phyloP scores from a whole-genome alignment of 35 echinoderm and acorn worm species.

The Heliocidaris tuberculata region DNA sequence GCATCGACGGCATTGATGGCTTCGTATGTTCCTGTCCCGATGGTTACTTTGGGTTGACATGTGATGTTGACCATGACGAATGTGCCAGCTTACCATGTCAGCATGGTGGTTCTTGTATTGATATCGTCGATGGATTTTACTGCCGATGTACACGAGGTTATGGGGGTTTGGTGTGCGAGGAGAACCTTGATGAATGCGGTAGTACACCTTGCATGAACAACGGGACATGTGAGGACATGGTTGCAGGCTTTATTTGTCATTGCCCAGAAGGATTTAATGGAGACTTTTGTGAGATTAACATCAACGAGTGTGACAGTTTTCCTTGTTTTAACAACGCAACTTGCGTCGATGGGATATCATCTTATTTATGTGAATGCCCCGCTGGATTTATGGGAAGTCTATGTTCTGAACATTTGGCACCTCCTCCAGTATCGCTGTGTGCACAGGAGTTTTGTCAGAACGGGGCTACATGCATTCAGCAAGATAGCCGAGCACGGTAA shows the following conservation, averaged over 20 bases:
- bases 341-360: conserved; percentile 58
- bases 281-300: conserved; percentile 60
- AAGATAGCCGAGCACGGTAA: conserved; percentile 5
- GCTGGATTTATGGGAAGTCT: conserved; percentile 57
- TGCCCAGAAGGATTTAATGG: conserved; percentile 62
- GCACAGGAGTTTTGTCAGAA: conserved; percentile 14
- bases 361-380: conserved; percentile 62
- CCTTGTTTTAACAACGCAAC: conserved; percentile 69
- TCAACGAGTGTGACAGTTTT: conserved; percentile 58
- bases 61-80: conserved; percentile 54
- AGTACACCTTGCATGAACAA: conserved; percentile 54
- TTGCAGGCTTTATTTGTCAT: conserved; percentile 44
- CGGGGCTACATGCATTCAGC: conserved; percentile 14
- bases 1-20: conserved; percentile 51
- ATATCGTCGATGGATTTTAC: conserved; percentile 53
- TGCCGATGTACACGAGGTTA: conserved; percentile 62
- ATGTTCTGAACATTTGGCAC: conserved; percentile 51
- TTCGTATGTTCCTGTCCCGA: conserved; percentile 44
- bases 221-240: conserved; percentile 57
- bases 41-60: conserved; percentile 53
- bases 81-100: conserved; percentile 67
- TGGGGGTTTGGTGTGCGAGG: conserved; percentile 60
- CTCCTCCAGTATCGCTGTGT: not conserved
- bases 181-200: conserved; percentile 55
- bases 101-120: conserved; percentile 61